These are phyloP conservation scores for Protonibea diacanthus DNA, from an alignment of 2,797 vertebrate genomes.

Conservation along the genomic window DNA sequence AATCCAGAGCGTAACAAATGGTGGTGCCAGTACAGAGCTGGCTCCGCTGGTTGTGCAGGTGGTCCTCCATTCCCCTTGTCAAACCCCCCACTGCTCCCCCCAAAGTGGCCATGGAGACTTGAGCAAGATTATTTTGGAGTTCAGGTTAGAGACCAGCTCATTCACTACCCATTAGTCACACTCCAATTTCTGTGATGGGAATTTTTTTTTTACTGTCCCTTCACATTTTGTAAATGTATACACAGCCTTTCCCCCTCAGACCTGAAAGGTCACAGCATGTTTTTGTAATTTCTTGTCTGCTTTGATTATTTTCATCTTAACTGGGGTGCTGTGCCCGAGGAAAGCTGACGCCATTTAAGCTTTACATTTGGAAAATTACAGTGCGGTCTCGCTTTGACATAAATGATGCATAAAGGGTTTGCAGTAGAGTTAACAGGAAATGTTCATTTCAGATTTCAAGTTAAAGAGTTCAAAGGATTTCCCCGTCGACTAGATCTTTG, in stretches of 20 bases:
- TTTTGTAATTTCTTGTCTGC: constrained; percentile 76
- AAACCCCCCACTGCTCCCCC: constrained; percentile 75
- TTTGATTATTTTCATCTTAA: constrained; percentile 75
- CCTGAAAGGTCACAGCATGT: constrained; percentile 76
- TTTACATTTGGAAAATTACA: constrained; percentile 50
- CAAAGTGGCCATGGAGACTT: constrained; percentile 78
- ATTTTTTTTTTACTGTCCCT: constrained; percentile 68
- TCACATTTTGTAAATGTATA: constrained; percentile 75
- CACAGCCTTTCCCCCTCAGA: constrained; percentile 64
- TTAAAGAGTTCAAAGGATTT: constrained; percentile 71
- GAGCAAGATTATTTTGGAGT: constrained; percentile 77
- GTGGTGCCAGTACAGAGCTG: constrained; percentile 72
- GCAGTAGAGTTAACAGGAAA: constrained; percentile 57
- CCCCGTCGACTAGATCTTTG: constrained; percentile 57
- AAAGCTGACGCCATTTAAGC: constrained; percentile 67
- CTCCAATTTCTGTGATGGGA: constrained; percentile 75
- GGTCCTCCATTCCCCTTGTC: constrained; percentile 73
- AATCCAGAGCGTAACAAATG: constrained; percentile 82
- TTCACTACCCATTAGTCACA: constrained; percentile 80
- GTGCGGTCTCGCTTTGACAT: constrained; percentile 46
- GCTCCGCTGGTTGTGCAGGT: constrained; percentile 80
- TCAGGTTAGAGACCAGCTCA: constrained; percentile 79
- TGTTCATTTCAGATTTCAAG: constrained; percentile 57
- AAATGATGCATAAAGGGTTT: constrained; percentile 61
- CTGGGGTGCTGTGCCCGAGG: constrained; percentile 47